Base-by-base conservation (phyloP, 2,797 vertebrate species). In the Anolis apletophallus region DNA sequence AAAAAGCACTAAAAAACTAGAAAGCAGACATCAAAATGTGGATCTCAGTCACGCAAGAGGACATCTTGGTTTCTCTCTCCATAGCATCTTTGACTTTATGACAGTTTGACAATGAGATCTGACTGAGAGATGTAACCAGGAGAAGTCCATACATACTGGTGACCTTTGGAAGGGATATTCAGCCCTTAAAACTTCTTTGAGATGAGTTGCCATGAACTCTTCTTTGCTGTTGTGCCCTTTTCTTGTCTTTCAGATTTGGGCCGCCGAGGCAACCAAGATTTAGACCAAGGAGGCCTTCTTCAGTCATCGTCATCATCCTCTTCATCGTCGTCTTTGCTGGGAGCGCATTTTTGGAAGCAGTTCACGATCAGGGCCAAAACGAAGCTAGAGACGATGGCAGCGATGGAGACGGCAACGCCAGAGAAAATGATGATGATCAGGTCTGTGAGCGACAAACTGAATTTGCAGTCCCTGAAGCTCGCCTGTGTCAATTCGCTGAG, bases 341-440 rank as follows among this genome's bases (percentile, higher is more conserved):
- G 96, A 54, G 96, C 91, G 94, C 98, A 99, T 88, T 98, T 97
- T 91, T 99, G 98, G 97, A 99, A 99, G 93, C 98, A 99, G 92
- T 99, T 98, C 26, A 99, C 98, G 59, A 98, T 98, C 5, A 98
- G 98, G 57, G 98, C 99, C 96, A 99, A 96, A 95, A 99, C 98
- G 96, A 99, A 99, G 96, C 99, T 99, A 14, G 99, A 98, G 87
- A 98, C 97, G 89, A 99, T 99, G 93, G 99, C 99, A 40, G 98
- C 98, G 19, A 99, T 97, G 32, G 98, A 99, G 90, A 99, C 98
- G 0, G 97, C 98, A 14, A 99, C 98, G 55, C 99, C 99, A 0
- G 99, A 99, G 96, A 99, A 99, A 94, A 99, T 98, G 94, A 99
- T 99, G 96, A 99, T 99, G 82, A 99, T 97, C 90, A 99, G 97